phyloP scores from a whole-genome alignment of 2,888 invertebrate species.

The Melipona bicolor region DNA sequence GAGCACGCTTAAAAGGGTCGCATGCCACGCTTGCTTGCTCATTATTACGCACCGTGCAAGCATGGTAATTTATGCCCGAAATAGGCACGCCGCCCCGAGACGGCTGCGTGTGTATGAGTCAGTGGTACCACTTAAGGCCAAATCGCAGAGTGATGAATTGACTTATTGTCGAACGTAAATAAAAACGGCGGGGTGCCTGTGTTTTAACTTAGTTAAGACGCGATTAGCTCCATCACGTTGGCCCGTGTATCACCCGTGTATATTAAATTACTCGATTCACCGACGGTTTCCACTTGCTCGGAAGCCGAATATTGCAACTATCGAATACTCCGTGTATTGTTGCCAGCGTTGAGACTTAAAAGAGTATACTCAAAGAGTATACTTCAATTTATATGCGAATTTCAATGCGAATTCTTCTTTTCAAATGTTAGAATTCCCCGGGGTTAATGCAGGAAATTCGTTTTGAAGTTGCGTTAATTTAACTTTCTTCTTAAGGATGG shows the following conservation, averaged over 20 bases:
- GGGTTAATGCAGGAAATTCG: too few relatives aligned
- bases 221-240: conserved; percentile 44
- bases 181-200: conserved; percentile 57
- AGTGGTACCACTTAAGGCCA: conserved; percentile 62
- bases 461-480: too few relatives aligned
- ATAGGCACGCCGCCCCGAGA: conserved; percentile 52
- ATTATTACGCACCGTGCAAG: conserved; percentile 66
- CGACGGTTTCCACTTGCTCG: neutral
- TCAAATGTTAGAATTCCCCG: too few relatives aligned
- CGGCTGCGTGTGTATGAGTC: conserved; percentile 54
- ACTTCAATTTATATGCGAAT: neutral
- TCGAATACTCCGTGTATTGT: neutral
- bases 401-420: neutral
- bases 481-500: too few relatives aligned
- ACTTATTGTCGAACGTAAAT: conserved; percentile 62
- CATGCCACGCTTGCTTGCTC: conserved; percentile 67
- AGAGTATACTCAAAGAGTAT: too few relatives aligned
- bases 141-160: conserved; percentile 62
- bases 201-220: conserved; percentile 50
- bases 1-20: conserved; percentile 56
- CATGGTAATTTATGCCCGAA: conserved; percentile 66
- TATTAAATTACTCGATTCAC: conserved; percentile 36
- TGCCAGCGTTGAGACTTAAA: too few relatives aligned
- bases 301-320: neutral
- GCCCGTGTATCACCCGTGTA: conserved; percentile 18